Evolutionary conservation across 35 echinoderm and acorn worm genomes (phyloP), one percentile per base, ranked within the genome.

Genomic region (Anneissia japonica): DNA sequence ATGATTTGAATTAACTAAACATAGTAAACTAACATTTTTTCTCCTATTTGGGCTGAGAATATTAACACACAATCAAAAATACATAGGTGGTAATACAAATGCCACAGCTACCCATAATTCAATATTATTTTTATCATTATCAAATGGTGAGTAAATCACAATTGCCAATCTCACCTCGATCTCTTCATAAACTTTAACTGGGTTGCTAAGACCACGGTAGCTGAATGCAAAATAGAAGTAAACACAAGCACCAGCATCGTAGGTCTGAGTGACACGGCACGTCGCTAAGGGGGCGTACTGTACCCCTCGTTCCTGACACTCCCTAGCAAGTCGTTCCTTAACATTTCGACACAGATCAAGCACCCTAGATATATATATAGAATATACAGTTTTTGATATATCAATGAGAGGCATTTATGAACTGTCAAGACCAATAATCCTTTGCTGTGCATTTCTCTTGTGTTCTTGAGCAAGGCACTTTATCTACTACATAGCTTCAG

Each of bases 211-310:
- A 35, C 96, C 96, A 64, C 89, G 90, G 83, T 94, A 93, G 39
- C 91, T 85, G 78, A 91, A 99, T 23, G 92, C 96, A 90, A 99
- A 99, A 87, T 99, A 99, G 82, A 99, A 99, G 74, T 99, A 99
- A 26, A 99, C 82, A 84, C 96, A 99, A 13, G 96, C 96, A 43
- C 96, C 96, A 10, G 96, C 84, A 84, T 99, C 96, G 82, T 99
- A 99, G 9, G 92, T 88, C 38, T 99, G 96, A 35, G 96, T 99
- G 2, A 99, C 96, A 78, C 96, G 94, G 81, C 88, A 86, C 21
- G 92, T 99, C 26, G 85, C 75, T 39, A 91, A 77, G 0, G 96
- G 96, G 35, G 83, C 83, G 55, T 94, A 89, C 76, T 87, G 89
- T 32, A 99, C 87, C 4, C 92, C 92, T 16, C 84, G 64, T n/a